phyloP scores from a whole-genome alignment of 2,113 vertebrate genomes.

The Alligator sinensis region DNA sequence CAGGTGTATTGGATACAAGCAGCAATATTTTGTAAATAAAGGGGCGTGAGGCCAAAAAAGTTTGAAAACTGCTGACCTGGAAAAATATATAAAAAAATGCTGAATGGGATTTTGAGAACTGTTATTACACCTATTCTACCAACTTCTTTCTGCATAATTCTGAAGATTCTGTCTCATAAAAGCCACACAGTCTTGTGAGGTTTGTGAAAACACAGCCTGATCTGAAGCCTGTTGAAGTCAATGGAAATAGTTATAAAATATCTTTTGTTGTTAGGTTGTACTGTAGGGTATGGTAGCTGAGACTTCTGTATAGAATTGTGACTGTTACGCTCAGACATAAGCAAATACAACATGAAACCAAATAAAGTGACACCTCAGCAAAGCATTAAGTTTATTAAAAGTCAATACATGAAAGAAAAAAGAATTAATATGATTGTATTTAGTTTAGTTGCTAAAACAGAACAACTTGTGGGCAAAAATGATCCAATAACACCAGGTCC shows the following conservation, averaged over 20 bases:
- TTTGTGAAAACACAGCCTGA: conserved; percentile 32
- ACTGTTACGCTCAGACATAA: background rate
- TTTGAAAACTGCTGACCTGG: background rate
- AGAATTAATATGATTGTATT: background rate
- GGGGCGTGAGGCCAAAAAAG: too few relatives aligned
- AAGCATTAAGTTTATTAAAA: background rate
- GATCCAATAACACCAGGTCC: background rate
- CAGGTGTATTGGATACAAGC: too few relatives aligned
- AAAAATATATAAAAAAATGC: conserved; percentile 44
- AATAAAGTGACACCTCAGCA: background rate
- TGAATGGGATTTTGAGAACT: conserved; percentile 26
- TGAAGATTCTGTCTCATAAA: conserved; percentile 36
- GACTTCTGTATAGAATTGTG: background rate
- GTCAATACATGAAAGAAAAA: conserved; percentile 6
- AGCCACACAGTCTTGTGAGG: background rate
- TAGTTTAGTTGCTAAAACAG: conserved; percentile 12
- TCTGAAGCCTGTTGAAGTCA: background rate
- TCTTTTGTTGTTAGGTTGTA: background rate
- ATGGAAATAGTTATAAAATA: background rate
- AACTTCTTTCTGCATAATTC: background rate
- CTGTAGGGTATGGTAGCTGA: background rate
- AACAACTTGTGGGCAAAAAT: background rate
- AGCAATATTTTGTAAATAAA: too few relatives aligned
- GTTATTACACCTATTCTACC: background rate
- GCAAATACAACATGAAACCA: background rate